These are phyloP conservation scores for Rhineura floridana DNA, from an alignment of 2,113 vertebrate species.

Conservation along the genomic window DNA sequence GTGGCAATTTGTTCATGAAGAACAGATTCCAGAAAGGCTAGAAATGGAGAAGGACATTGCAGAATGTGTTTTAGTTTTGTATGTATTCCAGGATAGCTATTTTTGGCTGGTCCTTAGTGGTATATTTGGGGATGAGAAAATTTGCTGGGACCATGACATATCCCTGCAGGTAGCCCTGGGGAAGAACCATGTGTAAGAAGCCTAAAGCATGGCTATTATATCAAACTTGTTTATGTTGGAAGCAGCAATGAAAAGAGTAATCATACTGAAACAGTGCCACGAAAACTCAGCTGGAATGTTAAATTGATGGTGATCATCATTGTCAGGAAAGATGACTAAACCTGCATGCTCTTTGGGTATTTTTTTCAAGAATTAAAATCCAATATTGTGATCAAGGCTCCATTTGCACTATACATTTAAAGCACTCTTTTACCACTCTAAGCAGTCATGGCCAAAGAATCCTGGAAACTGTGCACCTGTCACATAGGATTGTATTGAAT, in stretches of 20 bases:
- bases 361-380: background rate
- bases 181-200: background rate
- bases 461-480: background rate
- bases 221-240: constrained; percentile 17
- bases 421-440: no score
- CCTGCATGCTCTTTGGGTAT: background rate
- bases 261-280: background rate
- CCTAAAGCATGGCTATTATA: constrained; percentile 20
- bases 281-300: background rate
- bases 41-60: background rate
- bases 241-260: background rate
- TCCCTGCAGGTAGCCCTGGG: constrained; percentile 13
- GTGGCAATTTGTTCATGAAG: background rate
- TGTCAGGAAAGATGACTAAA: background rate
- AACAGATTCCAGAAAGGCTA: background rate
- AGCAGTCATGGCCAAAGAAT: no score
- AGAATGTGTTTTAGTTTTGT: background rate
- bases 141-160: constrained; percentile 18
- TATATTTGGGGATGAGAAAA: constrained; percentile 2
- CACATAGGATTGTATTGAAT: no score
- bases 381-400: background rate
- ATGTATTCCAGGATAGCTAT: background rate
- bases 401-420: no score
- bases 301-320: background rate
- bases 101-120: background rate